These are phyloP conservation scores for Anoncus sp. DNA, from an alignment of 2,888 invertebrate genomes.

Conservation along the genomic window DNA sequence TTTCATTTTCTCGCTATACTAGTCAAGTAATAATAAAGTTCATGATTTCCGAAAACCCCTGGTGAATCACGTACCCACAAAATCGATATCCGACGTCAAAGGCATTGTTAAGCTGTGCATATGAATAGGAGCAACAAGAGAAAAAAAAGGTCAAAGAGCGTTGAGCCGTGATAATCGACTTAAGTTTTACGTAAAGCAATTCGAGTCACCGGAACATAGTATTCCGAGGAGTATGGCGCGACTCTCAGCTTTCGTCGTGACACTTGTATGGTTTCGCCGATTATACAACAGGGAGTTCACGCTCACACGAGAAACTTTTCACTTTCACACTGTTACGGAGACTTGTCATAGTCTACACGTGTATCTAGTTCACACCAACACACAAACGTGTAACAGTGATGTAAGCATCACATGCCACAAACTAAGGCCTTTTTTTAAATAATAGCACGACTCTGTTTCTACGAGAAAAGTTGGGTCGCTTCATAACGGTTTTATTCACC, in stretches of 20 bases:
- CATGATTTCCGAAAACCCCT: no score
- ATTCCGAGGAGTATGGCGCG: constrained; percentile 22
- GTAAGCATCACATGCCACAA: no score
- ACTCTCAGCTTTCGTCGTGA: constrained; percentile 45
- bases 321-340: not conserved
- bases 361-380: not conserved
- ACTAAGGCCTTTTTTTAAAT: no score
- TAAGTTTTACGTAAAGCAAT: constrained; percentile 78
- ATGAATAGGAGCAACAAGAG: constrained; percentile 1
- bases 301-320: not conserved
- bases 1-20: no score
- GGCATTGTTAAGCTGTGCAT: not conserved
- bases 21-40: no score
- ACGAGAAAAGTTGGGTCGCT: no score
- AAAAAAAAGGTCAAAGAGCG: constrained; percentile 37
- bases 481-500: no score
- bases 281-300: constrained; percentile 65
- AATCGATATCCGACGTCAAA: not conserved
- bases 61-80: not conserved
- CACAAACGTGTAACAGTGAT: not conserved
- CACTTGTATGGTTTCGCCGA: constrained; percentile 72
- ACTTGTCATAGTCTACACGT: not conserved
- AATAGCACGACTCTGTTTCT: no score
- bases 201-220: constrained; percentile 70
- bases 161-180: constrained; percentile 70